Conservation (phyloP, 2,888 invertebrate species). For the Andrena haemorrhoa region DNA sequence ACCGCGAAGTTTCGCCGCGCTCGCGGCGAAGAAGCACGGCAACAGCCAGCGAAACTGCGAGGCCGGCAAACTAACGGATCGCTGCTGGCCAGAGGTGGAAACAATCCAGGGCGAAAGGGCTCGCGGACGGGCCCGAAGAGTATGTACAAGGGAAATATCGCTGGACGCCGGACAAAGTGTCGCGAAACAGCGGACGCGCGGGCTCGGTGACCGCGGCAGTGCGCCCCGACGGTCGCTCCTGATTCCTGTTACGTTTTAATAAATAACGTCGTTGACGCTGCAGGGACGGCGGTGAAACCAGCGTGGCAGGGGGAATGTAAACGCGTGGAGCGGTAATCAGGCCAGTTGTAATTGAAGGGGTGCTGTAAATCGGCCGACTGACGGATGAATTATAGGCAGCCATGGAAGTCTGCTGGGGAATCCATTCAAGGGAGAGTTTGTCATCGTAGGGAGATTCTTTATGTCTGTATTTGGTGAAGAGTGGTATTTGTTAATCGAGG, state of each 20-base stretch:
- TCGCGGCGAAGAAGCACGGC: conserved; percentile 26
- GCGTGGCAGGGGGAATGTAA: conserved; percentile 20
- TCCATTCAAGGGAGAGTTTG: background rate
- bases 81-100: conserved; percentile 5
- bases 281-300: conserved; percentile 7
- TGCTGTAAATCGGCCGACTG: conserved; percentile 40
- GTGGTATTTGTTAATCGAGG: too few relatives aligned
- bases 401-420: background rate
- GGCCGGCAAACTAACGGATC: conserved; percentile 11
- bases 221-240: conserved; percentile 17
- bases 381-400: conserved; percentile 27
- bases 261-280: conserved; percentile 29
- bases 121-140: background rate
- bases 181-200: conserved; percentile 21
- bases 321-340: conserved; percentile 44
- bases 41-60: conserved; percentile 38
- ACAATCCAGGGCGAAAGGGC: background rate
- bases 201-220: conserved; percentile 41
- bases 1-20: conserved; percentile 37
- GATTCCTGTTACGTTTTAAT: conserved; percentile 29
- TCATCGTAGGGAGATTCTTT: background rate
- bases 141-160: conserved; percentile 6
- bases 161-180: conserved; percentile 2
- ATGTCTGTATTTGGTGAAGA: background rate
- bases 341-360: conserved; percentile 40